These are phyloP conservation scores for Hippocampus guttulatus DNA, from an alignment of 2,113 vertebrate genomes.

Conservation along the genomic window DNA sequence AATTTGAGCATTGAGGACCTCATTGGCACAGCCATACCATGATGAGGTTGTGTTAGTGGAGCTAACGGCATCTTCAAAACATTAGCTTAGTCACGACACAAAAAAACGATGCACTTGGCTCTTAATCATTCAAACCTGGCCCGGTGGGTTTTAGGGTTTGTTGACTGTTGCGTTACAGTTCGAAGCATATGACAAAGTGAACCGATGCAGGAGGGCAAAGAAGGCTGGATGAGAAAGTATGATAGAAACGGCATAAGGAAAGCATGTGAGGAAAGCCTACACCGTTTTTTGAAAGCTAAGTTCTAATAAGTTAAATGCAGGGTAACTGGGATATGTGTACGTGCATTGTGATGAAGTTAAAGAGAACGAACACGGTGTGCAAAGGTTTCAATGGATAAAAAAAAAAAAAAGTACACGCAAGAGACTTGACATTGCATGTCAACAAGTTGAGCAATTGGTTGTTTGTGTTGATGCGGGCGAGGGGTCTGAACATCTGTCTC, in stretches of 20 bases:
- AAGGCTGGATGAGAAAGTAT: neutral
- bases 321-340: too few species aligned
- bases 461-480: constrained; percentile 8
- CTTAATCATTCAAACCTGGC: constrained; percentile 9
- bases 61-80: neutral
- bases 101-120: neutral
- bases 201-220: constrained; percentile 15
- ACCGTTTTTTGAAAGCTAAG: too few species aligned
- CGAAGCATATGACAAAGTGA: constrained; percentile 16
- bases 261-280: too few species aligned
- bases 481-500: constrained; percentile 26
- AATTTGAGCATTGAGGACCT: neutral
- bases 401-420: neutral
- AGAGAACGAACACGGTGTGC: too few species aligned
- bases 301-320: too few species aligned
- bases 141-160: neutral
- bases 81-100: neutral
- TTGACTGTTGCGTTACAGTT: constrained; percentile 22
- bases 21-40: neutral
- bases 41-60: neutral
- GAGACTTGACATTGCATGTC: constrained; percentile 14
- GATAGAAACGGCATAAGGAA: neutral
- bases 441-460: constrained; percentile 1
- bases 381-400: too few species aligned
- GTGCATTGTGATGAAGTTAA: too few species aligned